Evolutionary conservation across 2,888 invertebrate species (phyloP).

Genomic region (Unio pictorum): DNA sequence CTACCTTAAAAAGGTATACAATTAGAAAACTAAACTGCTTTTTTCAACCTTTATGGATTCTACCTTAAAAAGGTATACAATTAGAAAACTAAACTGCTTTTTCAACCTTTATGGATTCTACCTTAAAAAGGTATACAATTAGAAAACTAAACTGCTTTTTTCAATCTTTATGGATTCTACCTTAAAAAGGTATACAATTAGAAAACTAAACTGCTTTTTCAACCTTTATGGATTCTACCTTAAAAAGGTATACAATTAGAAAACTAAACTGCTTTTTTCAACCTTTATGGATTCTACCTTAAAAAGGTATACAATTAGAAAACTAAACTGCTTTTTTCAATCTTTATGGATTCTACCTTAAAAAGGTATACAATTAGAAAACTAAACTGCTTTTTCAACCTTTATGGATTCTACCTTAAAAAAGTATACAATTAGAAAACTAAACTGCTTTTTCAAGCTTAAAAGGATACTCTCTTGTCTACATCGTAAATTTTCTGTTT

Average conservation of each 20-base stretch:
- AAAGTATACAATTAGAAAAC: conserved; percentile 2
- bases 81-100: not conserved
- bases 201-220: not conserved
- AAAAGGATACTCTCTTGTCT: conserved; percentile 86
- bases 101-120: too few species aligned
- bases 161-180: too few species aligned
- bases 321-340: not conserved
- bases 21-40: not conserved
- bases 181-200: not conserved
- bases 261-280: not conserved
- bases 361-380: conserved; percentile 2
- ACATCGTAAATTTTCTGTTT: conserved; percentile 92
- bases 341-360: too few species aligned
- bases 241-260: conserved; percentile 1
- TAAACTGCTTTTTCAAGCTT: too few species aligned
- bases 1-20: not conserved
- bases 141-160: not conserved
- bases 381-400: not conserved
- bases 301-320: conserved; percentile 2
- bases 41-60: too few species aligned
- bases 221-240: too few species aligned
- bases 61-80: not conserved
- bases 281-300: too few species aligned
- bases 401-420: not conserved
- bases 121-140: not conserved